Evolutionary conservation across 2,113 vertebrate species (phyloP).

Genomic region (Cavia aperea): DNA sequence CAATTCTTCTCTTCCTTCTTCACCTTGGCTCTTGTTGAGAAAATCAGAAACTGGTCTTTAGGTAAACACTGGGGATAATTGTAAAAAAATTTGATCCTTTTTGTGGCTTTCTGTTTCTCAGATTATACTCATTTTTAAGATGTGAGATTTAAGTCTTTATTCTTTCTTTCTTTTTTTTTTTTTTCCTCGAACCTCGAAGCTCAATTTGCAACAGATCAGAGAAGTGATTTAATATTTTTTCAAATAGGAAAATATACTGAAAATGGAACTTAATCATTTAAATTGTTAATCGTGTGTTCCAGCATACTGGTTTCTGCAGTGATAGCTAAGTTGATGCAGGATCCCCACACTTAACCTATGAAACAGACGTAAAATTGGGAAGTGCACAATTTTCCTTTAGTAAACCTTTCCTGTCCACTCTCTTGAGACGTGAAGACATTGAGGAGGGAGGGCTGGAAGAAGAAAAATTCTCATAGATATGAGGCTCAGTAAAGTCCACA

Average conservation of each 20-base stretch:
- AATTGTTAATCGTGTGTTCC: not conserved
- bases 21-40: not conserved
- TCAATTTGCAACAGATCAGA: not conserved
- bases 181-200: not conserved
- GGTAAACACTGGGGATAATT: slow-evolving; percentile 2
- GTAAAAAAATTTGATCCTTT: not conserved
- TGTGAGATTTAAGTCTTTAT: not conserved
- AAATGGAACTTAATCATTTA: not conserved
- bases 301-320: not conserved
- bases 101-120: not conserved
- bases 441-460: not conserved
- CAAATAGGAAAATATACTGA: not conserved
- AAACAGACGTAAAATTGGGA: not conserved
- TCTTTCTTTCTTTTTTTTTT: not conserved
- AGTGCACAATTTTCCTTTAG: not conserved
- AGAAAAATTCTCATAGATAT: not conserved
- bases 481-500: not conserved
- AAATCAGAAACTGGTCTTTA: not conserved
- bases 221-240: not conserved
- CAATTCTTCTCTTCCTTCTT: not conserved
- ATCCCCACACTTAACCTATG: not conserved
- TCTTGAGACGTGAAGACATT: not conserved
- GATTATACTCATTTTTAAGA: not conserved
- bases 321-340: not conserved
- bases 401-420: not conserved